Conservation (phyloP, 2,113 vertebrate species). For the Stigmatopora nigra region DNA sequence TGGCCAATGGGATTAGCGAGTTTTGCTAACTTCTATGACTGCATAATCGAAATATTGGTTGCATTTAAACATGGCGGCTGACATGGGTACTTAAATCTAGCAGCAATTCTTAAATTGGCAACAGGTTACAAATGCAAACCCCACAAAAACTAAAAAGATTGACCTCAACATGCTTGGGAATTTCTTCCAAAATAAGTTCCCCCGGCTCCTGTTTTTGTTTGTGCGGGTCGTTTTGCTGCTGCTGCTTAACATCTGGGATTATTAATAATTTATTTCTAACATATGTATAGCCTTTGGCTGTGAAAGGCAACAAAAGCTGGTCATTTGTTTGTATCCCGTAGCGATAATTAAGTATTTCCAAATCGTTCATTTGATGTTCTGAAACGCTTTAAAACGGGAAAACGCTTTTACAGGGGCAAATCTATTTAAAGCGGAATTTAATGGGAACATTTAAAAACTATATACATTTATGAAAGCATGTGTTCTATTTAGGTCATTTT, state of each 20-base stretch:
- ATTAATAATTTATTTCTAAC: conserved; percentile 52
- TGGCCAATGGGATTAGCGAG: conserved; percentile 13
- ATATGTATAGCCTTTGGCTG: conserved; percentile 29
- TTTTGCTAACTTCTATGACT: neutral
- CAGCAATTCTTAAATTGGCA: no score
- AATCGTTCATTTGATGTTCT: neutral
- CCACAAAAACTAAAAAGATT: no score
- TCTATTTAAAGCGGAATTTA: no score
- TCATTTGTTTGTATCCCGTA: conserved; percentile 44
- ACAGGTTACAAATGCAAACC: no score
- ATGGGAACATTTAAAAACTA: no score
- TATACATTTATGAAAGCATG: no score
- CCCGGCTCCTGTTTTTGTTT: conserved; percentile 6
- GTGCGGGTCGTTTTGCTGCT: conserved; percentile 15
- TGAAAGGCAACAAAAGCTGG: conserved; percentile 5
- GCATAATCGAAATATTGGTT: no score
- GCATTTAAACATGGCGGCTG: no score
- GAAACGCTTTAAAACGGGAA: no score
- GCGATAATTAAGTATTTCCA: conserved; percentile 2
- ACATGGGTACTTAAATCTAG: no score
- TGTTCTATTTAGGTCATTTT: no score
- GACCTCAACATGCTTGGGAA: neutral
- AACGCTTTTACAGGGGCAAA: neutral
- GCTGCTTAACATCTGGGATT: conserved; percentile 29
- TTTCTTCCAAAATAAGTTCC: neutral